A percentile compares a stretch with the other conserved stretches of the same genome.
Evolutionary conservation across 2,113 vertebrate genomes (phyloP).

Genomic region (Rhinopomastus cyanomelas): DNA sequence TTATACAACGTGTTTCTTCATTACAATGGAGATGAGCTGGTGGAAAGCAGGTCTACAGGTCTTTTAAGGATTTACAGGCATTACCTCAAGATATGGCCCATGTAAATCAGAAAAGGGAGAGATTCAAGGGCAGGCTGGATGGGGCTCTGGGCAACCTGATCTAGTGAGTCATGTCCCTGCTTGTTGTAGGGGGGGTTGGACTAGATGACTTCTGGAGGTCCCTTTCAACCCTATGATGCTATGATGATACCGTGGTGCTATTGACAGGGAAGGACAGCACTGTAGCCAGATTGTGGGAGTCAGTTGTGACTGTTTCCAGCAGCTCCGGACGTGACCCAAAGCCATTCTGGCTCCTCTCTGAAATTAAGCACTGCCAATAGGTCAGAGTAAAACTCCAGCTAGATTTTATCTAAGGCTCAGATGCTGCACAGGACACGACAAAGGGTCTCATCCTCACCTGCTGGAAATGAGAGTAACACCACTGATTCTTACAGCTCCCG

Average conservation of each 20-base stretch:
- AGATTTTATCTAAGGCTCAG: neutral
- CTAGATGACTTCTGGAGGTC: too few relatives aligned
- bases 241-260: accelerated
- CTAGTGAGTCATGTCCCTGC: too few relatives aligned
- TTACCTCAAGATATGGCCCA: neutral
- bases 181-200: too few relatives aligned
- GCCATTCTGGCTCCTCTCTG: neutral
- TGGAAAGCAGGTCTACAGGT: neutral
- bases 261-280: neutral
- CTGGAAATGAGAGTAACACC: neutral
- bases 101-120: neutral
- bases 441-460: slow-evolving; percentile 45
- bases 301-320: neutral
- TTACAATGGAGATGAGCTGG: neutral
- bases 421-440: neutral
- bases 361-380: neutral
- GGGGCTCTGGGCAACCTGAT: too few relatives aligned
- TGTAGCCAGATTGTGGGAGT: neutral
- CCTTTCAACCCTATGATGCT: too few relatives aligned
- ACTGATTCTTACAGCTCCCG: neutral
- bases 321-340: neutral
- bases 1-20: accelerated
- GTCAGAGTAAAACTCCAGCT: neutral
- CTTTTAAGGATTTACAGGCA: neutral
- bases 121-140: neutral